Conservation (phyloP, 2,888 invertebrate genomes). For the Schrankia costaestrigalis region DNA sequence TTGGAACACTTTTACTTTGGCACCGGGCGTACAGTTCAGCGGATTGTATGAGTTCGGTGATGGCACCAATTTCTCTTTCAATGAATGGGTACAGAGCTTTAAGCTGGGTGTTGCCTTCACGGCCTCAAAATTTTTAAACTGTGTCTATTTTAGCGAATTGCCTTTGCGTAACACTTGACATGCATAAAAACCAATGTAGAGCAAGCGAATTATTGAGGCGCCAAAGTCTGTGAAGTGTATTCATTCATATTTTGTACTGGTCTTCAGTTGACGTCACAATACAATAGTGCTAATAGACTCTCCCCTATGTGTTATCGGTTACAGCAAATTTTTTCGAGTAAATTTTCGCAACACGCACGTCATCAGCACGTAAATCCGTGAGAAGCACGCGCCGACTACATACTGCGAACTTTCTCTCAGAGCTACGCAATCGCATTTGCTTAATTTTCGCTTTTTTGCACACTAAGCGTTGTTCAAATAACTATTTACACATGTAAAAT, state of each 20-base stretch:
- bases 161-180: constrained; percentile 32
- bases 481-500: constrained; percentile 14
- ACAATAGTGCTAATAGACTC: constrained; percentile 24
- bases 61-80: constrained; percentile 80
- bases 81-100: constrained; percentile 50
- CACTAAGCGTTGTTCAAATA: constrained; percentile 28
- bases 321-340: constrained; percentile 37
- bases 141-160: constrained; percentile 29
- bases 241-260: constrained; percentile 21
- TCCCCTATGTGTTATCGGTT: constrained; percentile 39
- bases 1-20: constrained; percentile 79
- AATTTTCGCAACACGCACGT: constrained; percentile 56
- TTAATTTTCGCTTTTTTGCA: constrained; percentile 63
- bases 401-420: constrained; percentile 58
- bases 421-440: constrained; percentile 54
- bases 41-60: constrained; percentile 58
- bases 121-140: constrained; percentile 36
- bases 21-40: constrained; percentile 59
- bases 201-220: constrained; percentile 10
- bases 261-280: constrained; percentile 20
- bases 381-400: constrained; percentile 42
- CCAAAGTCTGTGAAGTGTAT: constrained; percentile 12
- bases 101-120: constrained; percentile 32
- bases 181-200: constrained; percentile 16
- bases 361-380: constrained; percentile 52